These are phyloP conservation scores for Anguilla anguilla DNA, from an alignment of 2,797 vertebrate genomes.

Conservation along the genomic window DNA sequence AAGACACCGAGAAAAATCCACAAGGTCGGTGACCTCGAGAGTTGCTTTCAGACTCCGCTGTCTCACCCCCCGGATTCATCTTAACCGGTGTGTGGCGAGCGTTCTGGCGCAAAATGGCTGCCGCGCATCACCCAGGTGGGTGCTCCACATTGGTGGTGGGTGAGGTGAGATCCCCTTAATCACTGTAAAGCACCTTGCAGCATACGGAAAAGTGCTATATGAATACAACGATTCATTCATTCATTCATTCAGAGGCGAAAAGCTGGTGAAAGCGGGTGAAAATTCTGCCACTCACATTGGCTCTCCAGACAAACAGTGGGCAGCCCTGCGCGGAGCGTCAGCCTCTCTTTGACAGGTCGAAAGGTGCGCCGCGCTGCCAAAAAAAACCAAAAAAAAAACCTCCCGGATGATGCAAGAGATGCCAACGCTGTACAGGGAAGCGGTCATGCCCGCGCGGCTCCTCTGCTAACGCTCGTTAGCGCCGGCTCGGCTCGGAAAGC, in stretches of 20 bases:
- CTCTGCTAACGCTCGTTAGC: slow-evolving; percentile 26
- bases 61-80: too few species aligned
- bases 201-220: too few species aligned
- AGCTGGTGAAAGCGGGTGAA: too few species aligned
- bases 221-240: too few species aligned
- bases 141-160: too few species aligned
- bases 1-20: not conserved
- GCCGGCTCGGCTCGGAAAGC: slow-evolving; percentile 1
- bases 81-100: too few species aligned
- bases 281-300: not conserved
- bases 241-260: too few species aligned
- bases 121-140: too few species aligned
- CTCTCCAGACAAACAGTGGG: slow-evolving; percentile 14
- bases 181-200: too few species aligned
- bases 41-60: not conserved
- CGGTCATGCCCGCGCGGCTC: slow-evolving; percentile 29
- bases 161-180: too few species aligned
- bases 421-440: slow-evolving; percentile 48
- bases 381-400: too few species aligned
- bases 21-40: not conserved
- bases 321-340: not conserved
- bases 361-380: slow-evolving; percentile 36
- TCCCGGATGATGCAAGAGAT: slow-evolving; percentile 51
- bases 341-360: slow-evolving; percentile 37
- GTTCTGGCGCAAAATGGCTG: too few species aligned